Conservation (phyloP, 92 coral and sea anemone genomes). For the Porites rus region DNA sequence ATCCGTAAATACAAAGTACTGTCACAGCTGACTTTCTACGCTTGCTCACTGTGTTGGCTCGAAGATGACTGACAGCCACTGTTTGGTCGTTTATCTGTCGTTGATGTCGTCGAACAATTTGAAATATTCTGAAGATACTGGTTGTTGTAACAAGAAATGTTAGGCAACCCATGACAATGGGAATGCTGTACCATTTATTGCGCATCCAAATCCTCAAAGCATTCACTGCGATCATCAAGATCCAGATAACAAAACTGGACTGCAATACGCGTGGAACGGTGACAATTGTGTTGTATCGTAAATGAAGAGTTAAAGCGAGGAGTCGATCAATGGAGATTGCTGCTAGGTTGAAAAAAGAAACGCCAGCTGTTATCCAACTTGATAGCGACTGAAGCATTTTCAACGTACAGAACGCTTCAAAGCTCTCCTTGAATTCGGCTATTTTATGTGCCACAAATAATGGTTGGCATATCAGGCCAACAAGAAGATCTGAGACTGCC, state of each 20-base stretch:
- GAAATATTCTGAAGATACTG: conserved; percentile 22
- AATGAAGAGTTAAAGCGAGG: conserved; percentile 41
- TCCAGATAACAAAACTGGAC: conserved; percentile 14
- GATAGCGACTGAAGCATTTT: conserved; percentile 10
- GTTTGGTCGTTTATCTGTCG: neutral
- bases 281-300: conserved; percentile 32
- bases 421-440: conserved; percentile 8
- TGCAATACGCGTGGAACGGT: conserved; percentile 5
- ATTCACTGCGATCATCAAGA: neutral
- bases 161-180: neutral
- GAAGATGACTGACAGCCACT: neutral
- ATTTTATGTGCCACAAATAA: conserved; percentile 28
- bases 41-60: neutral
- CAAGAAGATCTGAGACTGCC: conserved; percentile 44
- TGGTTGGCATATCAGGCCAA: conserved; percentile 38
- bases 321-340: conserved; percentile 35
- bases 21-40: conserved; percentile 29
- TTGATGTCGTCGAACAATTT: conserved; percentile 31
- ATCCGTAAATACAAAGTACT: conserved; percentile 11
- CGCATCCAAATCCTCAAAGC: neutral
- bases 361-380: conserved; percentile 50
- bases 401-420: conserved; percentile 10
- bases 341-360: conserved; percentile 20
- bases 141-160: neutral
- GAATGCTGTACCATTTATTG: conserved; percentile 33